Evolutionary conservation across 2,888 invertebrate species (phyloP), one percentile per base, ranked within the genome.

Genomic region (Chloroclystis v-ata): DNA sequence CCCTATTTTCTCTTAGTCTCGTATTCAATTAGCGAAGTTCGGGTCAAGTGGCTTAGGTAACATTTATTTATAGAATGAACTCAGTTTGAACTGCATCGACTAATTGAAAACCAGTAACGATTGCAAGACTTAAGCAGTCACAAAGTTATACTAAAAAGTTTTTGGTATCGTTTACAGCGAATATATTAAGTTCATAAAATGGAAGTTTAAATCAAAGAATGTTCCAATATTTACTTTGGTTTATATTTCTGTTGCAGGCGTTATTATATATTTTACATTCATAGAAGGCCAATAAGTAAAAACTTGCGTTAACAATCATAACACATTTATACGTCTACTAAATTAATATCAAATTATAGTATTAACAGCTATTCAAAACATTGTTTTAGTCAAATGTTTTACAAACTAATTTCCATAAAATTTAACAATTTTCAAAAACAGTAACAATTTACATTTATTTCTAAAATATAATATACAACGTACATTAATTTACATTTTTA

Each of bases 381-480:
- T 50, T 40, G 12, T 42, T 47, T 32, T 69, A 69, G 60, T 63
- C 66, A 67, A 65, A 63, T 54, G 61, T 62, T 59, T 60, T 56
- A 81, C 69, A 77, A 69, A 75, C 78, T 80, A 57, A 75, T 70
- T 69, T 60, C 11, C 60, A 79, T 78, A 76, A 74, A 84, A 78
- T 85, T 81, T 65, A 84, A 84, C 84, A 85, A 78, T 84, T 72
- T 77, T 75, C 73, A 72, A 56, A 66, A 80, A 82, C 73, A 61
- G 78, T 82, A 86, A 85, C 86, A 84, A 75, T 85, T 69, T 82
- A 81, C 76, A 78, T 77, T 70, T 67, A 67, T 70, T 61, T 64
- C 67, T 75, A 75, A 67, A 63, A 62, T 65, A 69, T 67, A 25
- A 43, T 61, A 53, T 52, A 49, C 12, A 45, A 47, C 52, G 50